Evolutionary conservation across 2,888 invertebrate species (phyloP), one percentile per base, ranked within the genome.

Genomic region (Latrodectus hesperus): DNA sequence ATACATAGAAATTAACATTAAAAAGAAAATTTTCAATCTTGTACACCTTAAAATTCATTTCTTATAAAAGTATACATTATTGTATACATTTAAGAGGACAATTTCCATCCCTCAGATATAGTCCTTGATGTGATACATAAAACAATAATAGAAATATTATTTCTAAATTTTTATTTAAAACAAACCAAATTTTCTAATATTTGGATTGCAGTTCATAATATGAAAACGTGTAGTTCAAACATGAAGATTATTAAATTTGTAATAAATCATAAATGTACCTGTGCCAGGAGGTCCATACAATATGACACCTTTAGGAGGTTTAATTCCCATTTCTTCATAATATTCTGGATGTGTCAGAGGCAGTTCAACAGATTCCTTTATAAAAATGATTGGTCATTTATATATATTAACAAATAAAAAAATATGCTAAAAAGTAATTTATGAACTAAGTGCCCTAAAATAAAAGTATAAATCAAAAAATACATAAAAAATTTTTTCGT

Each of bases 271-370:
- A 9, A 77, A 17, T 16, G n/a, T 60, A 76, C 99, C 99, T 22
- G 99, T 99, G 71, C 99, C 99, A 0, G 99, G 99, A 22, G 96
- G 96, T 11, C 88, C 99, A 93, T 99, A 99, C 64, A 99, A 94
- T 91, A 99, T 99, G 0, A 99, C 99, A 90, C 99, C 99, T 92
- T 99, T 99, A 0, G 99, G 99, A 16, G 99, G 99, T 92, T 98
- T 98, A 91, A 99, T 99, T 74, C 99, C 99, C 99, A 99, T 99
- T 93, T 99, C 99, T 93, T 99, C 99, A 92, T 99, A 99, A 93
- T 99, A 99, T 93, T 99, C 99, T 0, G 99, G 99, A 94, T 99
- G 99, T 16, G 99, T 99, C 22, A 99, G 93, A 0, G 99, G 99
- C 89, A 99, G 93, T 92, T 99, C 99, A 11, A 99, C 99, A 71